Percentiles rank a stretch among this genome's conserved stretches.
Evolutionary conservation across 2,113 vertebrate species (phyloP).

Genomic region (Mystacornis crossleyi): DNA sequence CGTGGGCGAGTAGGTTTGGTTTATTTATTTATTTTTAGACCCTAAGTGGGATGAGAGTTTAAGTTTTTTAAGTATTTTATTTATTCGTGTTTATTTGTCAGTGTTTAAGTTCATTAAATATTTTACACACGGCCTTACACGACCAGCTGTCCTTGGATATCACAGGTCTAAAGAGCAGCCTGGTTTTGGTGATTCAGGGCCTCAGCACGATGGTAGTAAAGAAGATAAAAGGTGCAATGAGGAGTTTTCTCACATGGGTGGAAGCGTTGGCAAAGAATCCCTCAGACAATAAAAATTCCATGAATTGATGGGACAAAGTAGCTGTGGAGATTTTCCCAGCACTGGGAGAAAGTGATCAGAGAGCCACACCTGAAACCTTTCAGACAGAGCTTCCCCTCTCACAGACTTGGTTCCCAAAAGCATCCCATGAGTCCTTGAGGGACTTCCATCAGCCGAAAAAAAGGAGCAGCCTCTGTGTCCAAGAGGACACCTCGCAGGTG

Average conservation of each 20-base stretch:
- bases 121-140: neutral
- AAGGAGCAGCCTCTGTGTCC: accelerated
- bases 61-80: neutral
- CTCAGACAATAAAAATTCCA: neutral
- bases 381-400: neutral
- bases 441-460: neutral
- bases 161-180: neutral
- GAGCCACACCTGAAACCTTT: neutral
- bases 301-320: neutral
- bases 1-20: accelerated
- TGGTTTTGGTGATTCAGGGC: neutral
- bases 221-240: neutral
- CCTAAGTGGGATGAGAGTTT: neutral
- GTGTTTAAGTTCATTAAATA: neutral
- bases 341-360: neutral
- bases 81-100: too few relatives aligned
- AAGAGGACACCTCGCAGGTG: too few relatives aligned
- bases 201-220: accelerated
- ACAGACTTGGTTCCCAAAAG: neutral
- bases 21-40: neutral
- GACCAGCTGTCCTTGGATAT: neutral
- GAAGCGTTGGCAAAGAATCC: neutral
- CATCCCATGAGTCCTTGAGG: too few relatives aligned
- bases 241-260: neutral
- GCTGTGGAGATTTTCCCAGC: neutral